Conservation (phyloP, 2,113 vertebrate genomes). For the Phalacrocorax aristotelis region DNA sequence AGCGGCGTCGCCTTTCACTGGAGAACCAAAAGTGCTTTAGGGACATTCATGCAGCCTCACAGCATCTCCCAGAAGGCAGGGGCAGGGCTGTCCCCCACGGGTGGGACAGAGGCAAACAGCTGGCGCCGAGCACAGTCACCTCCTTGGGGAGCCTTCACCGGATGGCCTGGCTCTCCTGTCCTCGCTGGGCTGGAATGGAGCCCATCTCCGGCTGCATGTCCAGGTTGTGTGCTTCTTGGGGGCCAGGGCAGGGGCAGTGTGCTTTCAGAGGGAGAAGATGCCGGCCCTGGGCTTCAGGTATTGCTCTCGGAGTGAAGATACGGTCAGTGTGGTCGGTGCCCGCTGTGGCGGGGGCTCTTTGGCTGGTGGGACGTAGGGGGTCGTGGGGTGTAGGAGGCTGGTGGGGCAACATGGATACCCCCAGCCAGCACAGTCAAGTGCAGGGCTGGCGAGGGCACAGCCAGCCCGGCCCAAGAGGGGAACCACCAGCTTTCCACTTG, state of each 20-base stretch:
- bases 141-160: background rate
- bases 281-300: background rate
- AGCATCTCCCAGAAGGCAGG: conserved; percentile 61
- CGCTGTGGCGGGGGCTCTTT: background rate
- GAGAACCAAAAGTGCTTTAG: conserved; percentile 32
- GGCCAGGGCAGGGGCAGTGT: conserved; percentile 1
- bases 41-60: conserved; percentile 54
- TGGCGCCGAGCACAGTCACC: background rate
- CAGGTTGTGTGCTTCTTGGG: background rate
- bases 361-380: background rate
- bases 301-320: conserved; percentile 39
- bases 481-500: background rate
- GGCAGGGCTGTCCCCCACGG: background rate
- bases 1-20: background rate
- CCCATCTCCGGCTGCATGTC: accelerated
- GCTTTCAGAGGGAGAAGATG: background rate
- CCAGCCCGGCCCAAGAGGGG: background rate
- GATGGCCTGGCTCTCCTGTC: background rate
- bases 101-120: conserved; percentile 1
- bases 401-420: background rate
- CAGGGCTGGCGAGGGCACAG: background rate
- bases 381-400: background rate
- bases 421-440: background rate
- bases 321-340: background rate
- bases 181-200: background rate